Evolutionary conservation across 2,113 vertebrate genomes (phyloP).

Genomic region (Dicrurus megarhynchus): DNA sequence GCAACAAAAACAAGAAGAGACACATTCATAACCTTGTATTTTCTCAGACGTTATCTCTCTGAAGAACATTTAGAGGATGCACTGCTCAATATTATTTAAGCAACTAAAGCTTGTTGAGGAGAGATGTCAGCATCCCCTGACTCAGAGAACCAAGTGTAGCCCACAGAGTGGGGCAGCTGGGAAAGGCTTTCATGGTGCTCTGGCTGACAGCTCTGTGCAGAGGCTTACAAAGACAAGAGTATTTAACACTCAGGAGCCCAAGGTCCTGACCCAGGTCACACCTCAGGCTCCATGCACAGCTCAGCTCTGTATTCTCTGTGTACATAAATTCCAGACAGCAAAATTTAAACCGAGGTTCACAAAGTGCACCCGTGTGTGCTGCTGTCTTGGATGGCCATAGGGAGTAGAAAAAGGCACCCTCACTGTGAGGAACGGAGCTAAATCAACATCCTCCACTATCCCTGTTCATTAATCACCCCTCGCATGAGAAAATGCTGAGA

Average conservation of each 20-base stretch:
- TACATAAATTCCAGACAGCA: background rate
- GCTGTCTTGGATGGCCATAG: background rate
- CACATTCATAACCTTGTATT: background rate
- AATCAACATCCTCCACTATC: background rate
- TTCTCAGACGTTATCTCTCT: background rate
- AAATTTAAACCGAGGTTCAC: background rate
- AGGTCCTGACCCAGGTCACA: background rate
- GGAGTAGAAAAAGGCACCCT: background rate
- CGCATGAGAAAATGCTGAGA: background rate
- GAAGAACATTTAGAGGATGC: background rate
- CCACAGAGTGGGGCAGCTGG: background rate
- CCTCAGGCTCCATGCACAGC: background rate
- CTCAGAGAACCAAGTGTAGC: background rate
- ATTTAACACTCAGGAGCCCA: background rate
- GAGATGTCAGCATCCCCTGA: background rate
- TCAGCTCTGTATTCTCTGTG: background rate
- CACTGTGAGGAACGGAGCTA: background rate
- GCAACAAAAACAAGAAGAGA: background rate
- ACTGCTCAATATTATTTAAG: background rate
- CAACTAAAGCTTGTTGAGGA: background rate
- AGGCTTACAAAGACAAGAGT: background rate
- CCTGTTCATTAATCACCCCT: constrained; percentile 25
- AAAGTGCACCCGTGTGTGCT: background rate
- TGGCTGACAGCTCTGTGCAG: background rate
- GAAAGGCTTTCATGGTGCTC: background rate